Percentiles rank a stretch among this genome's conserved stretches.
phyloP scores from a whole-genome alignment of 2,888 invertebrate genomes.

The Noctua pronuba region DNA sequence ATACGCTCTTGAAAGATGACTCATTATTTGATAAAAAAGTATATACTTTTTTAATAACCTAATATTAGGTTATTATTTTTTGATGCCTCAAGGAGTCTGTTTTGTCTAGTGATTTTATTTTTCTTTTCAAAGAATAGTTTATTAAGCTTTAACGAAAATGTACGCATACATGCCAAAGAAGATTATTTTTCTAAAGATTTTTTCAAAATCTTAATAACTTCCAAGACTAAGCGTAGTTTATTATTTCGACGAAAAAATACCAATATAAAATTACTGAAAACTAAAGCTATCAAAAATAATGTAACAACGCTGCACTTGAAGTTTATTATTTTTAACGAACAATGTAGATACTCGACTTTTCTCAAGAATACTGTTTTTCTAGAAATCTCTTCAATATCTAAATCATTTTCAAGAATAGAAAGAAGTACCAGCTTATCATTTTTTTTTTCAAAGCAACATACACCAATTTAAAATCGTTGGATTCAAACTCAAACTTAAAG shows the following conservation, averaged over 20 bases:
- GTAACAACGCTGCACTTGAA: neutral
- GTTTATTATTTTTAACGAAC: slow-evolving; percentile 26
- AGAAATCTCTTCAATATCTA: neutral
- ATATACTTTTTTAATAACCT: too few relatives aligned
- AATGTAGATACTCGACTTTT: neutral
- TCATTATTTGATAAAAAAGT: too few relatives aligned
- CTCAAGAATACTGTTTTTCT: neutral
- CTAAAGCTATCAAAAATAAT: neutral
- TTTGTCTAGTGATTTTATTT: neutral
- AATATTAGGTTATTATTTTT: neutral
- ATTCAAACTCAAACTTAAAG: too few relatives aligned
- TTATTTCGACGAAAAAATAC: neutral
- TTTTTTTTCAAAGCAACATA: slow-evolving; percentile 2
- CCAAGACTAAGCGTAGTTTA: neutral
- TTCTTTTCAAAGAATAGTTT: neutral
- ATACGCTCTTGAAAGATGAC: neutral
- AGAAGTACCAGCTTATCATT: neutral
- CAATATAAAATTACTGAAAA: neutral
- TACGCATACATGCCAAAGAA: neutral
- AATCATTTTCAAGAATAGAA: neutral
- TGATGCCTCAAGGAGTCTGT: too few relatives aligned
- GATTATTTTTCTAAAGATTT: neutral
- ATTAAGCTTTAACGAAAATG: neutral
- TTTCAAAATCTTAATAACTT: neutral
- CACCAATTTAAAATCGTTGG: neutral